Conservation (phyloP, 35 echinoderm and acorn worm genomes). For the Lytechinus pictus region DNA sequence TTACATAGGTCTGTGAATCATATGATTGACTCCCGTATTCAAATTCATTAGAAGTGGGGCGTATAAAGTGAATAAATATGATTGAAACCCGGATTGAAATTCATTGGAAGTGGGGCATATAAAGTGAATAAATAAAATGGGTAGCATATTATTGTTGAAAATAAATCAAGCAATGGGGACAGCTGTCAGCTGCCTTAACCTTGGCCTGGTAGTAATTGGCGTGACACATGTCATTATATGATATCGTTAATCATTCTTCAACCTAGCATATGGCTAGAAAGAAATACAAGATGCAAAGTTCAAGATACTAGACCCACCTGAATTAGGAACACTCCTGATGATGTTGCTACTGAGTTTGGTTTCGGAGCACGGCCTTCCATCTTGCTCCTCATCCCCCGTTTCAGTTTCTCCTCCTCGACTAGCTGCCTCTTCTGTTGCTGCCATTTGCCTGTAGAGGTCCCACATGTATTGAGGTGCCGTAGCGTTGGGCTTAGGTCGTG, state of each 20-base stretch:
- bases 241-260: constrained; percentile 10
- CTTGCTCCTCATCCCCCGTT: constrained; percentile 7
- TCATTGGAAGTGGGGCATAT: background rate
- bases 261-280: background rate
- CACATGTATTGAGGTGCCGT: constrained; percentile 95
- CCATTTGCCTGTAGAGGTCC: constrained; percentile 82
- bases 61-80: background rate
- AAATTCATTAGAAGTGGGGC: background rate
- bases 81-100: background rate
- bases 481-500: constrained; percentile 80
- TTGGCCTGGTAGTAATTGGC: constrained; percentile 48
- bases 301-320: constrained; percentile 61
- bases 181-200: constrained; percentile 20
- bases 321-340: constrained; percentile 81
- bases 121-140: background rate
- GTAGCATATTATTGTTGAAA: background rate
- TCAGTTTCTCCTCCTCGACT: background rate
- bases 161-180: background rate
- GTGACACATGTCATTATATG: constrained; percentile 27
- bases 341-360: constrained; percentile 87
- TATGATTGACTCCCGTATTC: background rate
- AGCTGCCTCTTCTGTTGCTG: constrained; percentile 43
- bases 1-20: background rate
- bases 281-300: background rate
- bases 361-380: constrained; percentile 62